Base-by-base conservation (phyloP, 2,888 invertebrate species). In the Tiliacea citrago region DNA sequence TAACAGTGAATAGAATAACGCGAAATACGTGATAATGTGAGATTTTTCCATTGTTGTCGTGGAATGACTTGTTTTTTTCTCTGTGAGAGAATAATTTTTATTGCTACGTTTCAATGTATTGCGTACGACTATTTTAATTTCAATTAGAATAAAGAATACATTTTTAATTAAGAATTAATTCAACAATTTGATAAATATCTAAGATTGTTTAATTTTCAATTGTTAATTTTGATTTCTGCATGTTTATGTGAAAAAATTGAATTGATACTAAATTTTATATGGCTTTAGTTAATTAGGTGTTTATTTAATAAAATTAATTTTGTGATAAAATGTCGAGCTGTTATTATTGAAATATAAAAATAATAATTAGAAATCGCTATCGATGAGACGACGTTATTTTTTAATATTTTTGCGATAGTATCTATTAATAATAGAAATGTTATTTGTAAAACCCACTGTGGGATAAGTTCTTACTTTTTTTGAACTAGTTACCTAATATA, bases 1-100 rank as follows among this genome's bases (percentile, higher is more conserved):
- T 90, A 88, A 82, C 85, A 84, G 79, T 79, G 75, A 86, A 86
- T 84, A 80, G 77, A 84, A 79, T 86, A 77, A 83, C 72, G 74
- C 68, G 75, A 79, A 29, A 49, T 84, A 75, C 42, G 81, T 78
- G 80, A 65, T 84, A 85, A 82, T 81, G 86, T 83, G 88, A 63
- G 80, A 88, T 75, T 82, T 73, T 85, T 79, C 85, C 63, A 87
- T 88, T 87, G 88, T 87, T 81, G 58, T 58, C 61, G 42, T 62
- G 72, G 68, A 79, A 77, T 78, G 75, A 63, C 10, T 29, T n/a
- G 66, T 66, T 83, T 86, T 81, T 79, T 70, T 35, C 24, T 58
- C 12, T 71, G 82, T 84, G 88, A 62, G 85, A 83, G 61, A 72
- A 81, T 76, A 3, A 77, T 85, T 86, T 81, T 82, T 77, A 73